Percentiles rank a stretch among this genome's conserved stretches.
These are phyloP conservation scores for Watsonalla cultraria DNA, from an alignment of 2,888 invertebrate genomes.

Conservation along the genomic window DNA sequence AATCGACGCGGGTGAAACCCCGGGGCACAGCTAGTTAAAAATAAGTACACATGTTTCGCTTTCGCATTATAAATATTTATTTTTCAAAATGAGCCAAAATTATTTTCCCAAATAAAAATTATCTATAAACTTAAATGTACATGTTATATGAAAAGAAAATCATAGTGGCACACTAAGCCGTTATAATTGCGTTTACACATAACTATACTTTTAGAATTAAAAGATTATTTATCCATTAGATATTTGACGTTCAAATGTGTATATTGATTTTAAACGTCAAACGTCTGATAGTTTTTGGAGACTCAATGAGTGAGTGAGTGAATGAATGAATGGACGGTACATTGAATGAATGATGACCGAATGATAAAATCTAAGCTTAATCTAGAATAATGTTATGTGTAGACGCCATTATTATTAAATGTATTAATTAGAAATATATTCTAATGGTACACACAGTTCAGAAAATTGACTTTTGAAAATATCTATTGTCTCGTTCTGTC, in stretches of 20 bases:
- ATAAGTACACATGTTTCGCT: slow-evolving; percentile 39
- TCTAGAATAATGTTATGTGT: not conserved
- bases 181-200: slow-evolving; percentile 6
- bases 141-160: slow-evolving; percentile 46
- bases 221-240: not conserved
- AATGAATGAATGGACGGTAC: not conserved
- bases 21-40: no score
- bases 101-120: slow-evolving; percentile 69
- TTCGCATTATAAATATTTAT: slow-evolving; percentile 70
- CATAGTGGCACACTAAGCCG: slow-evolving; percentile 29
- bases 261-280: not conserved
- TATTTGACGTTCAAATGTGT: not conserved
- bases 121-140: slow-evolving; percentile 66
- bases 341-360: not conserved
- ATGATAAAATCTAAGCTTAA: not conserved
- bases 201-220: not conserved
- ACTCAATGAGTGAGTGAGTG: not conserved
- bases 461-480: not conserved
- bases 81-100: slow-evolving; percentile 73
- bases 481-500: not conserved
- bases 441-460: not conserved
- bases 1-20: no score
- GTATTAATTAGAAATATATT: not conserved
- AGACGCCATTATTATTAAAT: not conserved
- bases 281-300: not conserved